Evolutionary conservation across 2,797 vertebrate species (phyloP), one percentile per base, ranked within the genome.

Genomic region (Echiichthys vipera): DNA sequence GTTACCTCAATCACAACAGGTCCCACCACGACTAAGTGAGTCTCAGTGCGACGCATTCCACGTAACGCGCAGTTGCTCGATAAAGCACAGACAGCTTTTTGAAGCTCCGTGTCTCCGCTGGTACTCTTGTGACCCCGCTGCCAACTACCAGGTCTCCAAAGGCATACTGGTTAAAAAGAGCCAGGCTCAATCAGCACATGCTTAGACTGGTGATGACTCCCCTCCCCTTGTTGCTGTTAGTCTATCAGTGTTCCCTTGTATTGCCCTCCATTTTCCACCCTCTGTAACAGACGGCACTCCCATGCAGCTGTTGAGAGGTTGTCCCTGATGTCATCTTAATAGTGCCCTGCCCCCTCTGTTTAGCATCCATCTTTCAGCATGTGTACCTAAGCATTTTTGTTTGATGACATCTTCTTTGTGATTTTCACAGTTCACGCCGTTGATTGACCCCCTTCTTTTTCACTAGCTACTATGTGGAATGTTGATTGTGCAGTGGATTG

Each of bases 171-270:
- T 90, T 93, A 93, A 93, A 94, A 93, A 87, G 87, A 87, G 86
- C 88, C 47, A 17, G 85, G 66, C 90, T 95, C 94, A 92, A 91
- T 95, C 94, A 93, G 90, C 94, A 93, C 92, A 88, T 92, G 92
- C 91, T 94, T 90, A 92, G 92, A 90, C 87, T 89, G 89, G 89
- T 62, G 92, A 92, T 89, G 90, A 91, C 81, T 90, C 84, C 65
- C 57, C 68, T 86, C 83, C 83, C 73, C 86, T 90, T 93, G 93
- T 94, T 93, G 91, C 91, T 91, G 91, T 90, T 91, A 90, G 89
- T 92, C 92, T 82, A 91, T 95, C 94, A 93, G 86, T 93, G 89
- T 86, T 92, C 85, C 88, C 91, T 92, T 91, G 89, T 90, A 88
- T 90, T 61, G 78, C 84, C 80, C 87, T 91, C 92, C 91, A 92